Evolutionary conservation across 2,113 vertebrate genomes (phyloP).

Genomic region (Platichthys flesus): DNA sequence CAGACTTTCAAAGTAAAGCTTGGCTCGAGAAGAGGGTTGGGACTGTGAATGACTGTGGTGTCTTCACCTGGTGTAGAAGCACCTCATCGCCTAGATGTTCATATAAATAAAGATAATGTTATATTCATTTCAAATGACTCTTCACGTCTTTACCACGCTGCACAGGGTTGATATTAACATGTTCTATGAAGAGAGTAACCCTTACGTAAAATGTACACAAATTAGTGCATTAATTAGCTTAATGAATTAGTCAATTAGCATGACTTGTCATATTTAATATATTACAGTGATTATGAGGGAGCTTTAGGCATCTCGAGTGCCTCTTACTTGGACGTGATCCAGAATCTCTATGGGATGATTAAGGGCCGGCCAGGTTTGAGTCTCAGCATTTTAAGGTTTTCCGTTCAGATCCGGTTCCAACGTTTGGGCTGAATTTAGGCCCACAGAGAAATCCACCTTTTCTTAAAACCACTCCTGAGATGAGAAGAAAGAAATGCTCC

Average conservation of each 20-base stretch:
- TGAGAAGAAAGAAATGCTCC: slow-evolving; percentile 24
- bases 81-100: slow-evolving; percentile 16
- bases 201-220: slow-evolving; percentile 16
- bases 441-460: slow-evolving; percentile 42
- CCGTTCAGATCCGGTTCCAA: slow-evolving; percentile 24
- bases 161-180: background rate
- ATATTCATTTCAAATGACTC: background rate
- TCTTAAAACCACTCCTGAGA: slow-evolving; percentile 38
- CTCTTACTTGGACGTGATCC: slow-evolving; percentile 48
- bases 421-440: slow-evolving; percentile 42
- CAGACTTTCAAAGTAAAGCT: background rate
- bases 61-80: background rate
- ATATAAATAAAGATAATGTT: slow-evolving; percentile 1
- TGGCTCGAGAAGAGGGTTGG: background rate
- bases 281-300: slow-evolving; percentile 51
- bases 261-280: slow-evolving; percentile 49
- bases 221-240: slow-evolving; percentile 53
- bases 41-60: fast-evolving
- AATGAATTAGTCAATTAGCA: slow-evolving; percentile 54
- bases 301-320: slow-evolving; percentile 40
- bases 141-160: background rate
- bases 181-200: slow-evolving; percentile 18
- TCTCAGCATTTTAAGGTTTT: slow-evolving; percentile 17
- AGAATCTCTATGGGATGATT: slow-evolving; percentile 51
- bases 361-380: slow-evolving; percentile 41